These are phyloP conservation scores for Sebastes taczanowskii DNA, from an alignment of 2,797 vertebrate species.

Conservation along the genomic window DNA sequence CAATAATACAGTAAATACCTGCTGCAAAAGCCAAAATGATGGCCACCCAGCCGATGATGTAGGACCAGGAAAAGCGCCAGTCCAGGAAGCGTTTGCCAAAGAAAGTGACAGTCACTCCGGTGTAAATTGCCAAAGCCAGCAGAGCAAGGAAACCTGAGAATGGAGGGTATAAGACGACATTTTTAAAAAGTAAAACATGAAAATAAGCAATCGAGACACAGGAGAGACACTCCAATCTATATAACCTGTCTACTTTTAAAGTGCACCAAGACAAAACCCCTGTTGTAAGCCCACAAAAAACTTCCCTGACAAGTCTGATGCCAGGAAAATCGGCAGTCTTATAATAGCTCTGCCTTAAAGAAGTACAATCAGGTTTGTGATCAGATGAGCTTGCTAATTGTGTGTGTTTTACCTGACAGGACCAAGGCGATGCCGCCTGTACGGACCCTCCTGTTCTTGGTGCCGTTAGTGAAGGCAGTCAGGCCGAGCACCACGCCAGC, in stretches of 20 bases:
- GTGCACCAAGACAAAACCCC: background rate
- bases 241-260: background rate
- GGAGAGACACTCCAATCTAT: too few relatives aligned
- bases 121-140: slow-evolving; percentile 86
- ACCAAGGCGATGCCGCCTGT: slow-evolving; percentile 82
- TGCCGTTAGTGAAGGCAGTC: slow-evolving; percentile 77
- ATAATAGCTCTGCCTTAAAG: background rate
- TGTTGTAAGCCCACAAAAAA: background rate
- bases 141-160: slow-evolving; percentile 85
- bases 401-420: slow-evolving; percentile 79
- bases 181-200: background rate
- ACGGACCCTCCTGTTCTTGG: slow-evolving; percentile 76
- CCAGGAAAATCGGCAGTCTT: background rate
- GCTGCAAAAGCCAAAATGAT: slow-evolving; percentile 82
- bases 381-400: background rate
- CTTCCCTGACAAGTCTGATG: background rate
- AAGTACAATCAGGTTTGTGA: background rate
- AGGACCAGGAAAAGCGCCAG: slow-evolving; percentile 91
- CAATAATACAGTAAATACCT: slow-evolving; percentile 71
- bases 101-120: slow-evolving; percentile 83
- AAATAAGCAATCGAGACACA: background rate
- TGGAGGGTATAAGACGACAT: background rate
- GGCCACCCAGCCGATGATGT: slow-evolving; percentile 88
- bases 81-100: slow-evolving; percentile 84
- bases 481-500: slow-evolving; percentile 84